These are phyloP conservation scores for Schizopygopsis pylzovi DNA, from an alignment of 2,797 vertebrate genomes.

Conservation along the genomic window DNA sequence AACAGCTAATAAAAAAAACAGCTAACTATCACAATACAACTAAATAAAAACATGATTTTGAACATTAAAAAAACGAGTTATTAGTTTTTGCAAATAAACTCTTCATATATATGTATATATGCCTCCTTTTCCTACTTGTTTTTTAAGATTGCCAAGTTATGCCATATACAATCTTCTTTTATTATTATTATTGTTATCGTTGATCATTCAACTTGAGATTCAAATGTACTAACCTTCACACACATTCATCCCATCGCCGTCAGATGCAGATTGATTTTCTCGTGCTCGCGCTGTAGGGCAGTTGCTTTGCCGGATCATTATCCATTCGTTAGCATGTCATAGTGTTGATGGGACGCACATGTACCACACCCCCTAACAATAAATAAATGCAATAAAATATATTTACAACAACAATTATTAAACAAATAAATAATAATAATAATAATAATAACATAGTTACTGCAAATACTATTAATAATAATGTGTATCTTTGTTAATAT, in stretches of 20 bases:
- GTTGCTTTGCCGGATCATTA: not conserved
- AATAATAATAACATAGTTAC: not conserved
- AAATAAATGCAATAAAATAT: not conserved
- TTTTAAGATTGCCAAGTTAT: not conserved
- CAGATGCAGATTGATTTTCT: slow-evolving; percentile 3
- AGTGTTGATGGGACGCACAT: slow-evolving; percentile 9
- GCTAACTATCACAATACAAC: no score
- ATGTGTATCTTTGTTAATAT: not conserved
- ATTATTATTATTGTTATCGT: not conserved
- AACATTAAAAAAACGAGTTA: no score
- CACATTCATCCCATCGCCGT: slow-evolving; percentile 23
- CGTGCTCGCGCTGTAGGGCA: not conserved
- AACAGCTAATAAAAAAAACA: no score
- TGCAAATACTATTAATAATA: not conserved
- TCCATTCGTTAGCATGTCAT: not conserved
- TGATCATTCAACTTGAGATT: not conserved
- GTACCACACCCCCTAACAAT: slow-evolving; percentile 7
- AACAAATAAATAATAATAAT: not conserved
- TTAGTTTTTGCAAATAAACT: no score
- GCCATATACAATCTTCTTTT: not conserved
- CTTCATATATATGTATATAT: not conserved
- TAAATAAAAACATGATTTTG: no score
- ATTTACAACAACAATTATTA: not conserved
- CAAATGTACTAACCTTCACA: slow-evolving; percentile 30
- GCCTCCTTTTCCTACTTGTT: not conserved